A percentile compares a stretch with the other conserved stretches of the same genome.
These are phyloP conservation scores for Glaucidium brasilianum DNA, from an alignment of 2,113 vertebrate genomes.

Conservation along the genomic window DNA sequence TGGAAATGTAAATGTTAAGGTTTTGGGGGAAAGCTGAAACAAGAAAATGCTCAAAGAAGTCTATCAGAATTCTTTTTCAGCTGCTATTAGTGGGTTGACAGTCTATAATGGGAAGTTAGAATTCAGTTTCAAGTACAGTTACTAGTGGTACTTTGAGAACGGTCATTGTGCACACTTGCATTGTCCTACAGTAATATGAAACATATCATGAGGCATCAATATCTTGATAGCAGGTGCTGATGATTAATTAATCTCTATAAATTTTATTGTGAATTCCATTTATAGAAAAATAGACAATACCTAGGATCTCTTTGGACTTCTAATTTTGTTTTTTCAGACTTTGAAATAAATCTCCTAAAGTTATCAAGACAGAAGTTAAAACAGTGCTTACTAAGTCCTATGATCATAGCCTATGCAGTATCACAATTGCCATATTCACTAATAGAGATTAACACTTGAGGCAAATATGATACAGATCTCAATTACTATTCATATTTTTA, in stretches of 20 bases:
- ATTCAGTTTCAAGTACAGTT: background rate
- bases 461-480: background rate
- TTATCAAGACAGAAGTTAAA: background rate
- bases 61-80: background rate
- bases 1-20: background rate
- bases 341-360: background rate
- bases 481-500: conserved; percentile 2
- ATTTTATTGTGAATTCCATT: background rate
- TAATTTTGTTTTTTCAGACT: background rate
- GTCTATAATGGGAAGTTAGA: background rate
- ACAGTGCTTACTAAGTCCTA: background rate
- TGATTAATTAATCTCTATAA: background rate
- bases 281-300: background rate
- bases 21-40: background rate
- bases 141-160: background rate
- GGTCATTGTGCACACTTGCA: background rate
- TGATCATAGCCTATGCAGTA: background rate
- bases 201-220: background rate
- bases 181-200: background rate
- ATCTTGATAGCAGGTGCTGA: background rate
- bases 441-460: conserved; percentile 25
- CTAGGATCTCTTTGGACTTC: background rate
- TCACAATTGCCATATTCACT: background rate
- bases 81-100: background rate
- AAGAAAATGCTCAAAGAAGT: background rate